phyloP scores from a whole-genome alignment of 2,888 invertebrate species.

The Hirtodrosophila duncani region DNA sequence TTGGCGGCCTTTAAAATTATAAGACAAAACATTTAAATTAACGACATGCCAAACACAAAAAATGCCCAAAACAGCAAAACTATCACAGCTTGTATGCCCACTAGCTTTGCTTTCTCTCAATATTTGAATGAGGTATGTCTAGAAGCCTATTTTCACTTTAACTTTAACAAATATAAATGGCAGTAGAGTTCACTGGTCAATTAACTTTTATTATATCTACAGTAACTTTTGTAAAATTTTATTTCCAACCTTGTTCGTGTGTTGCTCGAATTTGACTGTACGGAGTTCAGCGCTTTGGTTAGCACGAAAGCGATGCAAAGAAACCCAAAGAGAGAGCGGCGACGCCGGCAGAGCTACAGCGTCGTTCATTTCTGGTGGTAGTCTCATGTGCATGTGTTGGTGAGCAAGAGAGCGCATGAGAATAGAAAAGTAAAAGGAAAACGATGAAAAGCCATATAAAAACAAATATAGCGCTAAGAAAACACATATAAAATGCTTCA shows the following conservation, averaged over 20 bases:
- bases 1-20: constrained; percentile 14
- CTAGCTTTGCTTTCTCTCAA: too few relatives aligned
- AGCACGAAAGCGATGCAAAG: constrained; percentile 42
- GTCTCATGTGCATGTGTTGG: constrained; percentile 9
- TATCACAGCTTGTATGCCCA: too few relatives aligned
- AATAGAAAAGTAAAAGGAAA: constrained; percentile 38
- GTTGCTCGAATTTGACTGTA: constrained; percentile 73
- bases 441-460: constrained; percentile 59
- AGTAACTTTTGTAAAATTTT: constrained; percentile 14
- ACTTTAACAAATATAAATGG: too few relatives aligned
- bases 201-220: not conserved
- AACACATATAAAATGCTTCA: not conserved
- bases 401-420: constrained; percentile 32
- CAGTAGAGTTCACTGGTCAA: constrained; percentile 14
- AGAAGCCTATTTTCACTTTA: too few relatives aligned
- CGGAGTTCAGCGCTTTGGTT: constrained; percentile 30
- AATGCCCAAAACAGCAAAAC: too few relatives aligned
- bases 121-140: too few relatives aligned
- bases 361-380: not conserved
- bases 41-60: not conserved
- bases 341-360: constrained; percentile 8
- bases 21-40: constrained; percentile 3
- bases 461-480: constrained; percentile 57
- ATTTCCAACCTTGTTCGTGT: constrained; percentile 64
- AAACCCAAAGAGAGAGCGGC: constrained; percentile 19